These are phyloP conservation scores for Enteromius mattozi DNA, from an alignment of 2,797 vertebrate genomes.

Conservation along the genomic window DNA sequence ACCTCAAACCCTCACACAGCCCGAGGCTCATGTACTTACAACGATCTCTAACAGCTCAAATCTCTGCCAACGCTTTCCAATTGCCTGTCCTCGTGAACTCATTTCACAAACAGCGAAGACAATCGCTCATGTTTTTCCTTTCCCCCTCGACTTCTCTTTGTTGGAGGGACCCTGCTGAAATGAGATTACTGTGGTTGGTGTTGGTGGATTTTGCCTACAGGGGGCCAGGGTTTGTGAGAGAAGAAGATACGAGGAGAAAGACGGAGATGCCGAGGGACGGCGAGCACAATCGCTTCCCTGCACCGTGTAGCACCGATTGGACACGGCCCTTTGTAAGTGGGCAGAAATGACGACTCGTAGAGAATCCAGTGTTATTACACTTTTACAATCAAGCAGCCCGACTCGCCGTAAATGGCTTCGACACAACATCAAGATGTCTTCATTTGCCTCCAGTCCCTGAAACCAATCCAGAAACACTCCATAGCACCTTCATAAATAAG, in stretches of 20 bases:
- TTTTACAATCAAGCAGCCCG: slow-evolving; percentile 58
- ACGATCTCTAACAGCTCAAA: slow-evolving; percentile 51
- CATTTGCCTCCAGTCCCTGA: slow-evolving; percentile 69
- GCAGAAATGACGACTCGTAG: slow-evolving; percentile 54
- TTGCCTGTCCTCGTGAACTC: slow-evolving; percentile 42
- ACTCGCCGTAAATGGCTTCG: slow-evolving; percentile 42
- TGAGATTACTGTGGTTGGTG: slow-evolving; percentile 69
- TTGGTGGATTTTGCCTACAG: slow-evolving; percentile 66
- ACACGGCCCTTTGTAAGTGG: slow-evolving; percentile 64
- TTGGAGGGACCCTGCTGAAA: slow-evolving; percentile 64
- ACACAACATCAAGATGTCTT: slow-evolving; percentile 64
- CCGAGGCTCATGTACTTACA: slow-evolving; percentile 55
- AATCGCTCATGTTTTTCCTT: slow-evolving; percentile 46
- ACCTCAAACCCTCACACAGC: slow-evolving; percentile 40
- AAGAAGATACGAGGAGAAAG: slow-evolving; percentile 40
- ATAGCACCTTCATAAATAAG: slow-evolving; percentile 74
- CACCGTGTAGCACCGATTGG: slow-evolving; percentile 61
- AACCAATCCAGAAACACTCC: slow-evolving; percentile 61
- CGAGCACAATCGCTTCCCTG: slow-evolving; percentile 65
- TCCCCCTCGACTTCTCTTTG: slow-evolving; percentile 44
- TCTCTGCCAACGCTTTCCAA: slow-evolving; percentile 44
- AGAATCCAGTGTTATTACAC: slow-evolving; percentile 70
- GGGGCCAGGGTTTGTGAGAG: slow-evolving; percentile 45
- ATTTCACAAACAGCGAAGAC: slow-evolving; percentile 48
- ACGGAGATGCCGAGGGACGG: slow-evolving; percentile 48